Evolutionary conservation across 2,888 invertebrate species (phyloP).

Genomic region (Tineola bisselliella): DNA sequence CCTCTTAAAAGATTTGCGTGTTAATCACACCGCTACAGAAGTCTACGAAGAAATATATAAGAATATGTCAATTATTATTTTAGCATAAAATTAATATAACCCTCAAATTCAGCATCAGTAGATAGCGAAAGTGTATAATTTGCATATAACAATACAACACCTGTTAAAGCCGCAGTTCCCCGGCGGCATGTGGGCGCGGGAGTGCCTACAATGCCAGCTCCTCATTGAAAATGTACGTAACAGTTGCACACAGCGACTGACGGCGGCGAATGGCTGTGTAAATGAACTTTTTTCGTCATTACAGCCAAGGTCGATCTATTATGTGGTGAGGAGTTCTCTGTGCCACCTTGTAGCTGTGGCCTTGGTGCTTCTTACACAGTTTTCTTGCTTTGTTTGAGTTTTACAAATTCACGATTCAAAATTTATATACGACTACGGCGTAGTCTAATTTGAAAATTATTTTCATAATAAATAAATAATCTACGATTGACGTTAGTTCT

Average conservation of each 20-base stretch:
- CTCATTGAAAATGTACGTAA: slow-evolving; percentile 33
- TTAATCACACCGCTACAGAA: too few species aligned
- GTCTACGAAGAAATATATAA: too few species aligned
- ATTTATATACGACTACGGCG: neutral
- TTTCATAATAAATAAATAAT: too few species aligned
- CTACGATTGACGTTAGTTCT: too few species aligned
- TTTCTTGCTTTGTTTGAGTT: neutral
- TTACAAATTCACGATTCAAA: neutral
- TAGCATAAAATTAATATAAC: neutral
- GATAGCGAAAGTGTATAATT: slow-evolving; percentile 62
- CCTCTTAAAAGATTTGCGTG: too few species aligned
- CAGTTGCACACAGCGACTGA: slow-evolving; percentile 34
- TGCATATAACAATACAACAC: slow-evolving; percentile 66
- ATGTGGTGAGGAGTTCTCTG: neutral
- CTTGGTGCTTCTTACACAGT: neutral
- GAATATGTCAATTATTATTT: too few species aligned
- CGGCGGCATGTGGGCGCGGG: slow-evolving; percentile 51
- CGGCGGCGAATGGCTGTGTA: slow-evolving; percentile 33
- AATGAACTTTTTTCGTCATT: slow-evolving; percentile 64
- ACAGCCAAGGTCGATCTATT: slow-evolving; percentile 46
- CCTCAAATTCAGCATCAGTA: slow-evolving; percentile 17
- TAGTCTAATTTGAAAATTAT: too few species aligned
- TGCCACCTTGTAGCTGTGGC: neutral
- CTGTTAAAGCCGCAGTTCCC: slow-evolving; percentile 30
- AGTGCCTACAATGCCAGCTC: slow-evolving; percentile 39